These are phyloP conservation scores for Galbula dea DNA, from an alignment of 2,113 vertebrate genomes.

Conservation along the genomic window DNA sequence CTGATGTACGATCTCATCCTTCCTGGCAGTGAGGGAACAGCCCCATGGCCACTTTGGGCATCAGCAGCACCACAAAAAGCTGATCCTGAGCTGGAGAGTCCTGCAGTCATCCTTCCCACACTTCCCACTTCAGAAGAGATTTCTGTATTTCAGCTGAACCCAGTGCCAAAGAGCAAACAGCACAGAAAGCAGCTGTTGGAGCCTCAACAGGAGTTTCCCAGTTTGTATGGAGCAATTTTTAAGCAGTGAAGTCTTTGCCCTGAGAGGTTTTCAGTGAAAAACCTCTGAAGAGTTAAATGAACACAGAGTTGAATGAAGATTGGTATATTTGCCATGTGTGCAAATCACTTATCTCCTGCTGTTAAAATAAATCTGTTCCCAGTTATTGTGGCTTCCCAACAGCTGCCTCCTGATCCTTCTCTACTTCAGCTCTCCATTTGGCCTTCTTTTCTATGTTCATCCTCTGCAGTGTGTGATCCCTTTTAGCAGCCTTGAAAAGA, in stretches of 20 bases:
- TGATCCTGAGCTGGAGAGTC: not conserved
- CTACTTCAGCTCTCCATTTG: constrained; percentile 19
- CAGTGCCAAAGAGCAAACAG: not conserved
- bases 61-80: not conserved
- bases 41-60: not conserved
- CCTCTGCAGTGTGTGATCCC: not conserved
- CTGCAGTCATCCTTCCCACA: not conserved
- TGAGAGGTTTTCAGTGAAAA: not conserved
- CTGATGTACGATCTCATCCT: not conserved
- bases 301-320: not conserved
- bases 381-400: constrained; percentile 3
- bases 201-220: not conserved
- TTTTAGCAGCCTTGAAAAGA: constrained; percentile 36
- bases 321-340: not conserved
- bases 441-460: constrained; percentile 54
- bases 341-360: not conserved
- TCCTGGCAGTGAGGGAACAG: not conserved
- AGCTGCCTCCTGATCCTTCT: not conserved
- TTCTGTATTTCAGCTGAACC: not conserved
- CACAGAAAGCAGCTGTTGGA: not conserved
- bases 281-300: not conserved
- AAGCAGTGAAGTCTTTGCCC: not conserved
- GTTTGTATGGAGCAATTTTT: not conserved
- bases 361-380: not conserved
- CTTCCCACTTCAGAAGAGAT: not conserved